Evolutionary conservation across 2,888 invertebrate species (phyloP), one percentile per base, ranked within the genome.

Genomic region (Acronicta aceris): DNA sequence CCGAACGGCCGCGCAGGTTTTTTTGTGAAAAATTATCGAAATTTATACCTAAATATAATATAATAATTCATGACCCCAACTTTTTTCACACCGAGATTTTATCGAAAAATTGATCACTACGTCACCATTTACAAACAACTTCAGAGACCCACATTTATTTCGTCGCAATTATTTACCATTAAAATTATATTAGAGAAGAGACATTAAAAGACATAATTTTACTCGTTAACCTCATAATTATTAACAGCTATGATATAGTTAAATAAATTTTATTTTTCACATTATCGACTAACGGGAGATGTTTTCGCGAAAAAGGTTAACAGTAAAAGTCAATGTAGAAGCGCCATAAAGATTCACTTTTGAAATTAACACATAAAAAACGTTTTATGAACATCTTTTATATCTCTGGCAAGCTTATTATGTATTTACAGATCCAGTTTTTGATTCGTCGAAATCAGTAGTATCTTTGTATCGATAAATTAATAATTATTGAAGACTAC

Each of bases 321-420:
- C 62, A 27, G 52, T 68, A 56, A 55, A 58, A 52, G 38, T 25
- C 54, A 52, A 50, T 62, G 50, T 47, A 59, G 64, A 48, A 64
- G 45, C 57, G 45, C 16, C 59, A 42, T 71, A 70, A 71, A 74
- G 46, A 74, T 58, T 55, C 60, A 52, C 25, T 58, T 46, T 60
- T 51, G 16, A 60, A 75, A 66, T 71, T 55, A 56, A 74, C 46
- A 51, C 62, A 59, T 73, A 54, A 67, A 59, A 55, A 25, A 16
- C 42, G 33, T 59, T 64, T 58, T 56, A 61, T 46, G 43, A 49
- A 38, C 38, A 21, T 43, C 41, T 7, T 41, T 42, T 27, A 33
- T 50, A 51, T 25, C 61, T 50, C 47, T 54, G 5, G 46, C 13
- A 30, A 36, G 21, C 27, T 59, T 40, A 25, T 58, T 49, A 30